These are phyloP conservation scores for Scaeva pyrastri DNA, from an alignment of 2,888 invertebrate species.

Conservation along the genomic window DNA sequence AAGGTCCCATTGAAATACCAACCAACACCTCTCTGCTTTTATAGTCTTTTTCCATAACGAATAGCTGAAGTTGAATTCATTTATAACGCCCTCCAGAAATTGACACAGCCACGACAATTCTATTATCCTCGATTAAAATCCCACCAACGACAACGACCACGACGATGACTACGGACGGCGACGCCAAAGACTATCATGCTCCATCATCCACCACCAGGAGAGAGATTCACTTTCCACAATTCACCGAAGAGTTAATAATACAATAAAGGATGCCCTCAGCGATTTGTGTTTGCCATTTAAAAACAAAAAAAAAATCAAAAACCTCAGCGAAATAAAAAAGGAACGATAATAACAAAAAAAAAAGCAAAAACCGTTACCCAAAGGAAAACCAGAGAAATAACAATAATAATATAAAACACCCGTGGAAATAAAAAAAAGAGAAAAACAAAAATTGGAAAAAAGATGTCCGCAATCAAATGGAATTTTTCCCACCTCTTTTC, in stretches of 20 bases:
- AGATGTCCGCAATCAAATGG: slow-evolving; percentile 62
- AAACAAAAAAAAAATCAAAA: slow-evolving; percentile 41
- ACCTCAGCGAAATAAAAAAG: slow-evolving; percentile 4
- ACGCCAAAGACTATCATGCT: neutral
- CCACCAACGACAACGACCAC: slow-evolving; percentile 1
- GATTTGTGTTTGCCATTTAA: slow-evolving; percentile 63
- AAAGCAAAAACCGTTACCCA: slow-evolving; percentile 1
- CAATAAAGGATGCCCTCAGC: slow-evolving; percentile 69
- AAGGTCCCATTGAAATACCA: neutral
- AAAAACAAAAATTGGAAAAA: slow-evolving; percentile 39
- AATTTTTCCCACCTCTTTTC: slow-evolving; percentile 11
- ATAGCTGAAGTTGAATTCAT: slow-evolving; percentile 29
- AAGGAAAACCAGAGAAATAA: slow-evolving; percentile 23
- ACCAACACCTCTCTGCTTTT: neutral
- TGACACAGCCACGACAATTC: slow-evolving; percentile 53
- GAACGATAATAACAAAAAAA: slow-evolving; percentile 14
- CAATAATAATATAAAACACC: slow-evolving; percentile 55
- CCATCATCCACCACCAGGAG: neutral
- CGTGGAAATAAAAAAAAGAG: slow-evolving; percentile 50
- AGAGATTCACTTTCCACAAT: slow-evolving; percentile 58
- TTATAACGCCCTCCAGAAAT: slow-evolving; percentile 58
- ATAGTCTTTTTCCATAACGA: slow-evolving; percentile 15
- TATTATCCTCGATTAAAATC: slow-evolving; percentile 60
- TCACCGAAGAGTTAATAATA: slow-evolving; percentile 74
- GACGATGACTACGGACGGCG: neutral